These are phyloP conservation scores for Caradrina kadenii DNA, from an alignment of 2,888 invertebrate genomes.

Conservation along the genomic window DNA sequence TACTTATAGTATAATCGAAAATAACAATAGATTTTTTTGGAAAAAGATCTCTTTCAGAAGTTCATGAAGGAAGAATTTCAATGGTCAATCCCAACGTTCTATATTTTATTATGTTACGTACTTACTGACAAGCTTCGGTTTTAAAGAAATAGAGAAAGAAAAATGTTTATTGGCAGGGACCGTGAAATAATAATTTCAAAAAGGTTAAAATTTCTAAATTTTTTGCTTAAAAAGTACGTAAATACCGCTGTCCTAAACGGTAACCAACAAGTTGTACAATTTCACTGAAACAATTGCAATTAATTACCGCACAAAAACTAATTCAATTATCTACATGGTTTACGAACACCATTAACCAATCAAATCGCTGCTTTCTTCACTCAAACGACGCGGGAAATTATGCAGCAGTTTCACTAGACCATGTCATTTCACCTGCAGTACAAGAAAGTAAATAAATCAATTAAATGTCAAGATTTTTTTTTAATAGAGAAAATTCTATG, in stretches of 20 bases:
- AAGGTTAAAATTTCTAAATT: conserved; percentile 26
- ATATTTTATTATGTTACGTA: conserved; percentile 5
- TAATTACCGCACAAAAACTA: conserved; percentile 38
- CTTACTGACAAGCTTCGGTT: background rate
- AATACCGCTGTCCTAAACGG: background rate
- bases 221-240: conserved; percentile 35
- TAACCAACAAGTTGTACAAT: conserved; percentile 14
- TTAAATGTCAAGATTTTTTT: conserved; percentile 48
- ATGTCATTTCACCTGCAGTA: conserved; percentile 42
- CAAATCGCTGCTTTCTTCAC: conserved; percentile 44
- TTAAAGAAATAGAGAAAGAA: too few species aligned
- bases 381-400: conserved; percentile 54
- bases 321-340: conserved; percentile 48
- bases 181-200: too few species aligned
- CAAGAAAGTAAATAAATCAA: conserved; percentile 61
- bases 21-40: background rate
- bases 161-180: too few species aligned
- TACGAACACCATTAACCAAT: conserved; percentile 49
- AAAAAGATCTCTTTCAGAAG: conserved; percentile 9
- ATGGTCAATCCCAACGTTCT: conserved; percentile 19
- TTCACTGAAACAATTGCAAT: conserved; percentile 35
- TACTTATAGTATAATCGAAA: conserved; percentile 14
- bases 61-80: conserved; percentile 22
- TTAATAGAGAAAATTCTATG: conserved; percentile 44
- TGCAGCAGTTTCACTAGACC: conserved; percentile 54